Percentiles rank a stretch among this genome's conserved stretches.
Evolutionary conservation across 2,113 vertebrate genomes (phyloP).

Genomic region (Neotragus moschatus): DNA sequence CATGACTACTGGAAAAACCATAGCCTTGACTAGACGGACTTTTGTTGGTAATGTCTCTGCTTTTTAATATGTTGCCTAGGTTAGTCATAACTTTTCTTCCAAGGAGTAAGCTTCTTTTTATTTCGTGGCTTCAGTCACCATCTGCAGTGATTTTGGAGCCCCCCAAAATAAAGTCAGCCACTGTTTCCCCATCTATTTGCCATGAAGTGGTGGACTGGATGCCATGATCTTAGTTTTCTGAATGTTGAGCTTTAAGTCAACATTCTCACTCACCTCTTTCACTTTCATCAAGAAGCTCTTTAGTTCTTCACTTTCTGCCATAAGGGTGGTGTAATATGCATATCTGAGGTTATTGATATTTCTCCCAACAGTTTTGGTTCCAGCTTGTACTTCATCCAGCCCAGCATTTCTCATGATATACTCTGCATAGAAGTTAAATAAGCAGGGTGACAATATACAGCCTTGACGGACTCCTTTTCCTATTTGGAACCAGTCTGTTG

Average conservation of each 20-base stretch:
- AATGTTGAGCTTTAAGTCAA: not conserved
- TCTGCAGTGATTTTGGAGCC: not conserved
- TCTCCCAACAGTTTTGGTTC: not conserved
- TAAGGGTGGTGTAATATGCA: not conserved
- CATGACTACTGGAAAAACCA: not conserved
- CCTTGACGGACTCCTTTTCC: not conserved
- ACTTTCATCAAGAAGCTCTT: not conserved
- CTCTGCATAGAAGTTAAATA: not conserved
- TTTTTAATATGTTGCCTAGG: not conserved
- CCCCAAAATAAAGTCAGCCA: rapidly evolving
- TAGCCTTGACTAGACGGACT: not conserved
- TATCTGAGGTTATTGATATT: not conserved
- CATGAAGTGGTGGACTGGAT: not conserved
- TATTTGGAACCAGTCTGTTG: not conserved
- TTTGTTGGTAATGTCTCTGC: not conserved
- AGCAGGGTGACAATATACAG: not conserved
- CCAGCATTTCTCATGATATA: not conserved
- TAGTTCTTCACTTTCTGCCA: not conserved
- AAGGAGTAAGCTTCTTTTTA: not conserved
- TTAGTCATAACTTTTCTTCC: not conserved
- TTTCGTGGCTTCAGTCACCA: not conserved
- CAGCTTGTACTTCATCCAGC: not conserved
- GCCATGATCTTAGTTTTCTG: not conserved
- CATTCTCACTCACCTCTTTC: not conserved
- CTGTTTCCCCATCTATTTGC: not conserved